Base-by-base conservation (phyloP, 2,888 invertebrate species). In the Drosophila nigritarsus region DNA sequence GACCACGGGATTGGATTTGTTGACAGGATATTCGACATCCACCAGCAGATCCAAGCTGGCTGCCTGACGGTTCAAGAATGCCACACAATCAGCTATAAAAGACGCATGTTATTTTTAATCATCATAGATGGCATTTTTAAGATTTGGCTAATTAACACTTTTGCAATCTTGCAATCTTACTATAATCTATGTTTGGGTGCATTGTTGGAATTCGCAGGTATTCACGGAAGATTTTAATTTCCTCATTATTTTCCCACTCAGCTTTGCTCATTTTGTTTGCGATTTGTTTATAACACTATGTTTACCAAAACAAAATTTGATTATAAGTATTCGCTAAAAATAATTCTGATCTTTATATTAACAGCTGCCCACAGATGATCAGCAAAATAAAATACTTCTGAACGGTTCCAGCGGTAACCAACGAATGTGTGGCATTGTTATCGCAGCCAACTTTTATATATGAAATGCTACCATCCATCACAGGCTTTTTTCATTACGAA, bases 171-270 rank as follows among this genome's bases (percentile, higher is more conserved):
- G 8, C 0, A 13, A 29, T 89, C 93, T 95, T 93, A 98, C 98
- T 95, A 92, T 98, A 98, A 92, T 98, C 95, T 30, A 98, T 94
- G 89, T 97, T 93, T 0, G 98, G 98, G 85, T 98, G 98, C 2
- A 98, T 97, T 49, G 97, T 97, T 7, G 97, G 96, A 87, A 98
- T 97, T 81, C 95, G 94, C 64, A 98, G 93, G 94, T 98, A 98
- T 90, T 97, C 96, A 67, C 96, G 95, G 90, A 98, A 97, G 90
- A 96, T 95, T 82, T 96, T 95, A 74, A 98, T 95, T 78, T 96
- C 95, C 86, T 94, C 94, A 89, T 94, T 94, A 49, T 92, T 91
- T 64, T 94, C 93, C 94, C 94, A 94, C 51, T 78, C 69, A n/a
- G 66, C 55, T 36, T 73, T 71, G 55, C 70, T 75, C 72, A 85